Evolutionary conservation across 2,888 invertebrate species (phyloP).

Genomic region (Sceliomorpha sp.): DNA sequence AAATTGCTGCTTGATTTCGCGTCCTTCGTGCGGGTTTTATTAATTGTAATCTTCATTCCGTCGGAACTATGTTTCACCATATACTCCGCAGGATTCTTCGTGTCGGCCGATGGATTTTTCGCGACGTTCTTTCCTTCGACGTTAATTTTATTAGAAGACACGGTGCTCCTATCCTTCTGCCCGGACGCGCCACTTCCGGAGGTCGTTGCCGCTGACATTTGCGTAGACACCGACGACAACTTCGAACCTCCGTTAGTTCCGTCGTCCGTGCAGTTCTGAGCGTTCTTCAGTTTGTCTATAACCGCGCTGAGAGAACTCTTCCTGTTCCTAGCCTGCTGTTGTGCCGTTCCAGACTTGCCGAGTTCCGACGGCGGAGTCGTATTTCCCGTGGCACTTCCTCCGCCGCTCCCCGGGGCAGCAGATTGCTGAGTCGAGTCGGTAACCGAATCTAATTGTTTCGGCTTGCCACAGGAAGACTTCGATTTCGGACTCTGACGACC

Average conservation of each 20-base stretch:
- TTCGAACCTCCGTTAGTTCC: conserved; percentile 81
- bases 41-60: conserved; percentile 95
- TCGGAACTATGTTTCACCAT: conserved; percentile 94
- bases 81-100: conserved; percentile 88
- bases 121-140: conserved; percentile 72
- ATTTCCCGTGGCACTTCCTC: conserved; percentile 64
- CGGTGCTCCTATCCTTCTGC: conserved; percentile 68
- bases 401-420: conserved; percentile 66
- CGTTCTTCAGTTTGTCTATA: conserved; percentile 89
- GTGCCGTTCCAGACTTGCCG: conserved; percentile 83
- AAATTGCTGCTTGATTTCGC: conserved; percentile 79
- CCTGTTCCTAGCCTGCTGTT: conserved; percentile 84
- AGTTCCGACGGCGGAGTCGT: conserved; percentile 82
- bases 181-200: conserved; percentile 52
- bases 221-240: conserved; percentile 80
- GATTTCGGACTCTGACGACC: conserved; percentile 85
- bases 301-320: conserved; percentile 91
- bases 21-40: conserved; percentile 91
- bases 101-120: conserved; percentile 78
- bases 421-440: conserved; percentile 61
- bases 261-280: conserved; percentile 84
- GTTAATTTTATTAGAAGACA: conserved; percentile 70
- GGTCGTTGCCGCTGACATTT: conserved; percentile 65
- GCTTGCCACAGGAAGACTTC: conserved; percentile 85
- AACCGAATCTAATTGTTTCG: conserved; percentile 85